Evolutionary conservation across 2,113 vertebrate genomes (phyloP), one percentile per base, ranked within the genome.

Genomic region (Saguinus imperator): DNA sequence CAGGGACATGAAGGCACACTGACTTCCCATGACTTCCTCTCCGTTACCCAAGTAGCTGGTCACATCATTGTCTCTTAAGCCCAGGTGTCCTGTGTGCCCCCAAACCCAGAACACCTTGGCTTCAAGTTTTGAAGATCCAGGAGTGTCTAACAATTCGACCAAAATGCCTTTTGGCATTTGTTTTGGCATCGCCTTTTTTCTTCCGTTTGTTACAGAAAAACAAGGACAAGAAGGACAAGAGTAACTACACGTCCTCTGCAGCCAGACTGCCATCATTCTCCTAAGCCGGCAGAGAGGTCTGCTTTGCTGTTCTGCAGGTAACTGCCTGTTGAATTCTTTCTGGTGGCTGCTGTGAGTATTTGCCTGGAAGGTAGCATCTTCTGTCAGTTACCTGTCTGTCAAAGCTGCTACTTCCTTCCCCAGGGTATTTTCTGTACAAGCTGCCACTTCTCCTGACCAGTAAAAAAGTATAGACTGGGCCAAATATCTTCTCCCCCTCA

Each of bases 311-410:
- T 81, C 40, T 95, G 96, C 97, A 96, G 94, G 96, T 96, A 95
- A 86, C 58, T 96, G 89, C 95, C 93, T 96, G 87, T 40, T 25
- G 12, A 85, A 73, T 90, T 94, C 95, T 96, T 95, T 83, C 76
- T 84, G 89, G 96, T 43, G 55, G 79, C 87, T 96, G 81, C 88
- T 58, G 76, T 52, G 90, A 94, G 72, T 61, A 87, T 96, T 50
- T 96, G 89, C 91, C 97, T 94, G 75, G 85, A 91, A 96, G 93
- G 75, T 43, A 91, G 89, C 87, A 43, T 61, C 93, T 84, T 58
- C 94, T 77, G 93, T 92, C 97, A 96, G 96, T 96, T 90, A 96
- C 88, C 83, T 93, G 93, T 95, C 91, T 96, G 76, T 96, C 90
- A 97, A 92, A 96, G 64, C 48, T 79, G 84, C 89, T 86, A 10